Evolutionary conservation across 2,888 invertebrate genomes (phyloP).

Genomic region (Vanessa cardui): DNA sequence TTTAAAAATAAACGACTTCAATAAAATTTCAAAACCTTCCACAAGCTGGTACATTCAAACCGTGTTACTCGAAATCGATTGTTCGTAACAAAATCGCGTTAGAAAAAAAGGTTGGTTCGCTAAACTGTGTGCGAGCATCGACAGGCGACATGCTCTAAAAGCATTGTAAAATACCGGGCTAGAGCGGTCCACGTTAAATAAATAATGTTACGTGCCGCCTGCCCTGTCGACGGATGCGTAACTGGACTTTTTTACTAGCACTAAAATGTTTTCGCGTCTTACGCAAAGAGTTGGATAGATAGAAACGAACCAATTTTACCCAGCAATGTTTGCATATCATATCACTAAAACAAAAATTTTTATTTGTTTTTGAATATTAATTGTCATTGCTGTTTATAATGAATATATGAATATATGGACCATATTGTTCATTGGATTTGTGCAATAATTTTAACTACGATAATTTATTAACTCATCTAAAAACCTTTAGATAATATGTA

Average conservation of each 20-base stretch:
- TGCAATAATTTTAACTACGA: too few relatives aligned
- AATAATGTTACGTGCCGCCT: conserved; percentile 71
- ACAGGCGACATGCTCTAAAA: conserved; percentile 60
- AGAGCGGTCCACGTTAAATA: conserved; percentile 68
- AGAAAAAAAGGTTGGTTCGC: conserved; percentile 54
- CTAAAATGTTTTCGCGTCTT: conserved; percentile 40
- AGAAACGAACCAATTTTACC: background rate
- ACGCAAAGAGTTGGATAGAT: conserved; percentile 18
- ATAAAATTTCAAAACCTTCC: background rate
- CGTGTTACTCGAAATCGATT: background rate
- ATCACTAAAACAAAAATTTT: too few relatives aligned
- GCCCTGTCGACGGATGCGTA: conserved; percentile 57
- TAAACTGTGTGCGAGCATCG: conserved; percentile 72
- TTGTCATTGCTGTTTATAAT: too few relatives aligned
- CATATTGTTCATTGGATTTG: too few relatives aligned
- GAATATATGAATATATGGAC: too few relatives aligned
- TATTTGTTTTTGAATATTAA: too few relatives aligned
- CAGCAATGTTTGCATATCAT: too few relatives aligned
- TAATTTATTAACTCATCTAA: too few relatives aligned
- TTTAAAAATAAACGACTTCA: background rate
- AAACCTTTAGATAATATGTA: too few relatives aligned
- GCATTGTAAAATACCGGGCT: conserved; percentile 55
- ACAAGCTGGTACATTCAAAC: too few relatives aligned
- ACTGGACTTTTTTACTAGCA: conserved; percentile 53
- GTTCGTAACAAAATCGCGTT: conserved; percentile 9